phyloP scores from a whole-genome alignment of 2,888 invertebrate genomes.

The Heliothis peltigera region DNA sequence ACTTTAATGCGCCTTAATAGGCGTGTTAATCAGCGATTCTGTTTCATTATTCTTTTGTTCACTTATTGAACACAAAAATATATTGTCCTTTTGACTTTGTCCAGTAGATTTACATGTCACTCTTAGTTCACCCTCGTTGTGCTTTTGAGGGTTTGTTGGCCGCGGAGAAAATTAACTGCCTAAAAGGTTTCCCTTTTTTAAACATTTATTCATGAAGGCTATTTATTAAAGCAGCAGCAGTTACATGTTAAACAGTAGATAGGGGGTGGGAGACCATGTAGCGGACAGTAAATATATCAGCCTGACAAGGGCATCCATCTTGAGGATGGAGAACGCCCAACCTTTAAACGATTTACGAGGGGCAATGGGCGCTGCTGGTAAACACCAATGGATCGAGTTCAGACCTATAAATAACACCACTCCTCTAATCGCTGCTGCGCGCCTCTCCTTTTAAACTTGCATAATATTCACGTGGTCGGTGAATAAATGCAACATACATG shows the following conservation, averaged over 20 bases:
- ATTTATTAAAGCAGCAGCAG: slow-evolving; percentile 75
- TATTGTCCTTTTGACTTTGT: slow-evolving; percentile 28
- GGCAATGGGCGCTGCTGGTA: slow-evolving; percentile 78
- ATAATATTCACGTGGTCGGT: slow-evolving; percentile 71
- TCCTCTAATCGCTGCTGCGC: slow-evolving; percentile 64
- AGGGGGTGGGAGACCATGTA: slow-evolving; percentile 74
- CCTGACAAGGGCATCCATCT: slow-evolving; percentile 86
- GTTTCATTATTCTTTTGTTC: slow-evolving; percentile 13
- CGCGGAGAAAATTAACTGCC: slow-evolving; percentile 56
- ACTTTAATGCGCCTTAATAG: slow-evolving; percentile 20
- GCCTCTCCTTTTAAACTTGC: slow-evolving; percentile 60
- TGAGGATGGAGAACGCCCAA: slow-evolving; percentile 86
- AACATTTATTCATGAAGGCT: slow-evolving; percentile 72
- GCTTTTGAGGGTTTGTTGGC: slow-evolving; percentile 50
- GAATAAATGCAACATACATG: slow-evolving; percentile 78
- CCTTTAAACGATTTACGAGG: slow-evolving; percentile 89
- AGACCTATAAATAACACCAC: slow-evolving; percentile 76
- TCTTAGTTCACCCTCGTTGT: slow-evolving; percentile 56
- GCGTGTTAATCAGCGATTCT: slow-evolving; percentile 21
- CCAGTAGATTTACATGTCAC: slow-evolving; percentile 55
- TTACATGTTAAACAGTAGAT: slow-evolving; percentile 78
- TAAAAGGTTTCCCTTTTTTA: slow-evolving; percentile 65
- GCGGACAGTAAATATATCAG: slow-evolving; percentile 88
- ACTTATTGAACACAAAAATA: slow-evolving; percentile 19
- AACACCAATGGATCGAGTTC: slow-evolving; percentile 75